A percentile compares a stretch with the other conserved stretches of the same genome.
Conservation (phyloP, 2,888 invertebrate genomes). For the Sturmia bella region DNA sequence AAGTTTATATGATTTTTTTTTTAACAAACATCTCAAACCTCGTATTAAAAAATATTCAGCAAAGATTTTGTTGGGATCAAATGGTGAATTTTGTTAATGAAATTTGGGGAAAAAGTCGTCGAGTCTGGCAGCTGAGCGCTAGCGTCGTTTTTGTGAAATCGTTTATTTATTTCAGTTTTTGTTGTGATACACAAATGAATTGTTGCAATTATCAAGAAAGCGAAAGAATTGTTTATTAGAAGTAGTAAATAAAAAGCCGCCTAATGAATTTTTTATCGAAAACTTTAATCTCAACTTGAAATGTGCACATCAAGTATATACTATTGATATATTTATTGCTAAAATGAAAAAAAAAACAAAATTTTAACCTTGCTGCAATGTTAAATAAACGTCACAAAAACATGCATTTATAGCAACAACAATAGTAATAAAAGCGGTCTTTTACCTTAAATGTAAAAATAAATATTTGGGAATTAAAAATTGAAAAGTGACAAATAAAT, state of each 20-base stretch:
- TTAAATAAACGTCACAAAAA: slow-evolving; percentile 61
- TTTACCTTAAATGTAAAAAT: slow-evolving; percentile 68
- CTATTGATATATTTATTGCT: slow-evolving; percentile 1
- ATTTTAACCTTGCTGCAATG: slow-evolving; percentile 60
- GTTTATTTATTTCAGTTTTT: slow-evolving; percentile 54
- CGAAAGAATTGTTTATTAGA: not conserved
- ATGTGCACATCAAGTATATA: slow-evolving; percentile 34
- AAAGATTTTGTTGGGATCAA: too few species aligned
- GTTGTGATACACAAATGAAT: slow-evolving; percentile 53
- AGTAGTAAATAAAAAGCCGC: slow-evolving; percentile 49
- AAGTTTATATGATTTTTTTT: too few species aligned
- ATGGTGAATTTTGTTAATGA: too few species aligned
- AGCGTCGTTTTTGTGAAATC: slow-evolving; percentile 22
- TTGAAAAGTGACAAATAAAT: slow-evolving; percentile 61
- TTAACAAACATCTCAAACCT: too few species aligned
- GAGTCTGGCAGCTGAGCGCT: not conserved
- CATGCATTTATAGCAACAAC: slow-evolving; percentile 52
- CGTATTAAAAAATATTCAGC: too few species aligned
- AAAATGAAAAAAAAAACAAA: slow-evolving; percentile 28
- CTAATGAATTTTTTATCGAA: slow-evolving; percentile 36
- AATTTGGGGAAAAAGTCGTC: too few species aligned
- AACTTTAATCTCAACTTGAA: slow-evolving; percentile 38
- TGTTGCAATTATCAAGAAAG: slow-evolving; percentile 10
- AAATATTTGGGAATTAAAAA: slow-evolving; percentile 43
- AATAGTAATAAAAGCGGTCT: slow-evolving; percentile 65